Evolutionary conservation across 1,140 invertebrate genomes (phyloP), one percentile per base, ranked within the genome.

Genomic region (Varroa destructor): DNA sequence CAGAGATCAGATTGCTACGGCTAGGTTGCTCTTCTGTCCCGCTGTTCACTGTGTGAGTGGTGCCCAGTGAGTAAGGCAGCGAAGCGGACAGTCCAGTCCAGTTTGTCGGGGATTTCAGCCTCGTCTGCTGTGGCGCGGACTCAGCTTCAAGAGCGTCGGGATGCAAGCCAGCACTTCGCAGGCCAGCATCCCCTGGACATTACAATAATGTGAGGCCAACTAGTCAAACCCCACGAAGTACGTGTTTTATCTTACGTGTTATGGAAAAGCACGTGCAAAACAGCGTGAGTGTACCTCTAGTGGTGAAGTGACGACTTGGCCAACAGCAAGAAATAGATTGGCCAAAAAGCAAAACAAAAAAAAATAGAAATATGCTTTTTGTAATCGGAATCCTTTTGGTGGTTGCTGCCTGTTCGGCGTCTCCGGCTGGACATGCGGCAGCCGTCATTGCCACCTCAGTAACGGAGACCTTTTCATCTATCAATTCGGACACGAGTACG

Each of bases 281-380:
- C 46, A 51, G 46, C 46, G 46, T 51, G 46, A 67, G 61, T 67
- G 61, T 67, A 43, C 61, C 46, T 37, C 61, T 67, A 67, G 61
- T 43, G 40, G 61, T 67, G 40, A 12, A 43, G 40, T 14, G 61
- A 40, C 61, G 37, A 40, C 61, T 67, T 40, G 10, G 61, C 40
- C 61, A 46, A 46, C 12, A 67, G 40, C 10, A 51, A 51, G 46
- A 51, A 51, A 51, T 51, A 51, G 25, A 25, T 25, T 8, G 46
- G 46, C 46, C 46, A 51, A 8, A 51, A 51, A 51, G 8, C 3
- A 51, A 51, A 3, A 3, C 8, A 51, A 5, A 5, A 51, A 51
- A 51, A 3, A 51, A 51, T 8, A 40, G 14, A 10, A 14, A 14
- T 8, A 12, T 67, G 40, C 61, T 67, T 8, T 40, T 67, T 12